These are phyloP conservation scores for Xylocampa areola DNA, from an alignment of 2,888 invertebrate genomes.

Conservation along the genomic window DNA sequence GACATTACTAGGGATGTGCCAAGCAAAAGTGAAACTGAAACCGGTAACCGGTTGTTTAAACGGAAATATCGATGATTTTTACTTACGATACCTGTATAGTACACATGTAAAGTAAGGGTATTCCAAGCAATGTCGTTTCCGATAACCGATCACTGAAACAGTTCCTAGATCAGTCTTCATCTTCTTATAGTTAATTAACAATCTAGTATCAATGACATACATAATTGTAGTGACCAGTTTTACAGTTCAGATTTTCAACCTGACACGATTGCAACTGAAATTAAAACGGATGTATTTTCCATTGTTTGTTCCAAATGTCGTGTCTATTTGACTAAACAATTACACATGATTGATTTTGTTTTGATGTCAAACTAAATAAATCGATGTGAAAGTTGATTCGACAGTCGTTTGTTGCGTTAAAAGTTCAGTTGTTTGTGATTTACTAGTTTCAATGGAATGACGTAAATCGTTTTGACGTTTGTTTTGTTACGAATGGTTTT, in stretches of 20 bases:
- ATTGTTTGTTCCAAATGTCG: constrained; percentile 34
- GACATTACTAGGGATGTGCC: constrained; percentile 41
- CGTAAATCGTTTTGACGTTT: not conserved
- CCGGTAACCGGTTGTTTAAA: too few species aligned
- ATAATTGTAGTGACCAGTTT: too few species aligned
- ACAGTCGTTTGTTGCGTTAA: not conserved
- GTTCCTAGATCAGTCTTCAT: too few species aligned
- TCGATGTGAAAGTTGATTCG: constrained; percentile 16
- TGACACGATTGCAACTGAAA: constrained; percentile 3
- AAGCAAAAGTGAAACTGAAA: constrained; percentile 9
- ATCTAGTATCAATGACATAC: too few species aligned
- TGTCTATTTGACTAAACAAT: constrained; percentile 41
- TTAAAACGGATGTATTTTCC: constrained; percentile 24
- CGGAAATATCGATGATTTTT: constrained; percentile 3
- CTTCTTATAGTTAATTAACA: too few species aligned
- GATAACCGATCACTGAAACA: too few species aligned
- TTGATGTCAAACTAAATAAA: constrained; percentile 30
- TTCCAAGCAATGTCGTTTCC: too few species aligned
- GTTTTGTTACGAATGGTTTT: too few species aligned
- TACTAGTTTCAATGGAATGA: not conserved
- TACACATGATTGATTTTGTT: constrained; percentile 43
- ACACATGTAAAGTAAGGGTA: too few species aligned
- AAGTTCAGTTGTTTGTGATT: constrained; percentile 24
- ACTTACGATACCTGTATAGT: too few species aligned
- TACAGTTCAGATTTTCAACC: constrained; percentile 9